phyloP scores from a whole-genome alignment of 2,113 vertebrate species.

The Ascaphus truei region DNA sequence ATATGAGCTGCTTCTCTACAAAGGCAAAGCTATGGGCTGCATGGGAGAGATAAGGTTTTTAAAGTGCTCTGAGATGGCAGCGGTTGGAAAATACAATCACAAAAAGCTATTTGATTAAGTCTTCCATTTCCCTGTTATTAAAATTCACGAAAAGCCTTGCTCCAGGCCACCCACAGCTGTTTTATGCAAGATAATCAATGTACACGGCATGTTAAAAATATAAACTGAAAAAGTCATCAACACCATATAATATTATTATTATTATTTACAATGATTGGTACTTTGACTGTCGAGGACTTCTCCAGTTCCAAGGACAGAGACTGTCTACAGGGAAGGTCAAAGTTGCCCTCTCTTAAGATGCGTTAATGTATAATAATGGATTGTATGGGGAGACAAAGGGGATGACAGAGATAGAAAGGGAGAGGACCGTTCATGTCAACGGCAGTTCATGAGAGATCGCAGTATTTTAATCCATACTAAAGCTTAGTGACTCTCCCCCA shows the following conservation, averaged over 20 bases:
- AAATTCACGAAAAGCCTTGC: conserved; percentile 20
- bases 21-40: conserved; percentile 35
- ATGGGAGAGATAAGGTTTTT: conserved; percentile 30
- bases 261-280: conserved; percentile 4
- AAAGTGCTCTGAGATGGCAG: conserved; percentile 31
- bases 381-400: too few species aligned
- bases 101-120: conserved; percentile 36
- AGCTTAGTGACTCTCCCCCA: too few species aligned
- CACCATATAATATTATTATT: conserved; percentile 16
- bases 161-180: conserved; percentile 22
- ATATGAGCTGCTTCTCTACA: conserved; percentile 23
- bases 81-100: conserved; percentile 31
- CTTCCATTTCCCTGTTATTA: conserved; percentile 31
- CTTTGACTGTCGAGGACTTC: background rate
- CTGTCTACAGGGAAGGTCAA: background rate
- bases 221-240: conserved; percentile 12
- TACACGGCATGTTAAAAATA: conserved; percentile 24
- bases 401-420: background rate
- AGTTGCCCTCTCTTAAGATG: background rate
- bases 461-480: too few species aligned
- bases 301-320: conserved; percentile 14
- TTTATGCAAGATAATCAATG: conserved; percentile 32
- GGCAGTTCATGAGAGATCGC: background rate
- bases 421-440: background rate
- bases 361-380: too few species aligned